phyloP scores from a whole-genome alignment of 2,797 vertebrate genomes.

The Buceros bicornis region DNA sequence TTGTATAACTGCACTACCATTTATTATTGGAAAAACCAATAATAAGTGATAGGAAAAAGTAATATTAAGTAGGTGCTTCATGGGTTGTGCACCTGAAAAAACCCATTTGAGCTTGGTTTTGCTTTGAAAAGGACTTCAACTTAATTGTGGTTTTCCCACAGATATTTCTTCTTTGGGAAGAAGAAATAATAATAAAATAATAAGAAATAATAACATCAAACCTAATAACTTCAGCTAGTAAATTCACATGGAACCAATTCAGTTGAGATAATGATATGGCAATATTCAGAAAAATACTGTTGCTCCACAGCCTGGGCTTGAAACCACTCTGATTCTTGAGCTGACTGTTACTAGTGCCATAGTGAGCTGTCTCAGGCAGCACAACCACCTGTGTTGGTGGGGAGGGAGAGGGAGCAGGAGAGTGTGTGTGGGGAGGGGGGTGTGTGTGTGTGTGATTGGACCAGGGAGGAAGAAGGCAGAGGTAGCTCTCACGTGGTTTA shows the following conservation, averaged over 20 bases:
- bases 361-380: background rate
- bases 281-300: background rate
- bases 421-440: too few species aligned
- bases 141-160: background rate
- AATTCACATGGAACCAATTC: background rate
- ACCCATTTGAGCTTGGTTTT: background rate
- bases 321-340: background rate
- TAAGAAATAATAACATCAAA: background rate
- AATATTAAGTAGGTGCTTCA: background rate
- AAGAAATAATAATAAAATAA: background rate
- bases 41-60: background rate
- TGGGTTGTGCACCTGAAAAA: background rate
- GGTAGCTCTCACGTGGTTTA: background rate
- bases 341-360: background rate
- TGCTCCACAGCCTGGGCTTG: background rate
- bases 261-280: background rate
- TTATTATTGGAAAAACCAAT: background rate
- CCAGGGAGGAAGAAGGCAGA: background rate
- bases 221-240: background rate
- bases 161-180: background rate
- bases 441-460: too few species aligned
- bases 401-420: too few species aligned
- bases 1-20: background rate
- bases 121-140: background rate
- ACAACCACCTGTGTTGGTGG: background rate